phyloP scores from a whole-genome alignment of 2,888 invertebrate species.

The Leucophora obtusa region DNA sequence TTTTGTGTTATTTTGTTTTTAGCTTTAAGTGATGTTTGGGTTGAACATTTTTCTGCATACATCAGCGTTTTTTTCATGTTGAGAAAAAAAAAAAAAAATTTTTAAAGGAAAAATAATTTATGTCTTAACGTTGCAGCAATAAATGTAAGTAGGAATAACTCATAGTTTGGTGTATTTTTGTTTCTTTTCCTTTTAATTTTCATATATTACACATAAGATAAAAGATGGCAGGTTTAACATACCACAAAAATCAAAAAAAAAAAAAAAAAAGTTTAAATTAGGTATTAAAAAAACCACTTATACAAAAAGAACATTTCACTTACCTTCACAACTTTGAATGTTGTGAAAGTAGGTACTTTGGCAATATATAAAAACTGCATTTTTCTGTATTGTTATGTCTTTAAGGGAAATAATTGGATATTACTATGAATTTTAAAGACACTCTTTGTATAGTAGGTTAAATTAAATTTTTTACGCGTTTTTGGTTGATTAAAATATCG shows the following conservation, averaged over 20 bases:
- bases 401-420: neutral
- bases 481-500: no score
- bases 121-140: slow-evolving; percentile 45
- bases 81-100: neutral
- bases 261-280: neutral
- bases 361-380: slow-evolving; percentile 10
- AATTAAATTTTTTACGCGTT: neutral
- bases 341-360: slow-evolving; percentile 8
- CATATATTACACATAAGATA: slow-evolving; percentile 1
- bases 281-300: neutral
- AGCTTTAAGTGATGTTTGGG: slow-evolving; percentile 10
- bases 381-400: neutral
- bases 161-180: neutral
- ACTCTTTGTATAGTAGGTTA: neutral
- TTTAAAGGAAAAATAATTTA: slow-evolving; percentile 13
- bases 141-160: slow-evolving; percentile 30
- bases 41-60: slow-evolving; percentile 33
- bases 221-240: neutral
- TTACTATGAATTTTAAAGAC: neutral
- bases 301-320: slow-evolving; percentile 9
- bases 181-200: no score
- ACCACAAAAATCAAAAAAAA: neutral
- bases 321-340: neutral
- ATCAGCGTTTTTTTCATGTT: slow-evolving; percentile 15
- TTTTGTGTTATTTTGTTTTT: slow-evolving; percentile 7